Base-by-base conservation (phyloP, 2,797 vertebrate genomes). In the Garrulus glandarius region DNA sequence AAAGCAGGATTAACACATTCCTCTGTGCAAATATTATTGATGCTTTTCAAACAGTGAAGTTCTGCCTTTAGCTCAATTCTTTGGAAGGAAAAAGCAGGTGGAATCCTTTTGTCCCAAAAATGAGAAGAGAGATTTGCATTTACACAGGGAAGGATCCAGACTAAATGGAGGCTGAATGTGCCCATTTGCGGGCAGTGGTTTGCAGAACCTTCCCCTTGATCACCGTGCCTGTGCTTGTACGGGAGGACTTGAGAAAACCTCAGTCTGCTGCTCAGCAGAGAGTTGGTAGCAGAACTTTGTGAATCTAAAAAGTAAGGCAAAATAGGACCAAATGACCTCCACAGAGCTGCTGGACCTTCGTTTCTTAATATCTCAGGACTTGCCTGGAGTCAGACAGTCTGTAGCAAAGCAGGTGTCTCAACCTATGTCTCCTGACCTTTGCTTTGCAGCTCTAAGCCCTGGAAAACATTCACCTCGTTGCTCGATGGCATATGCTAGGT, bases 401-500 rank as follows among this genome's bases (percentile, higher is more conserved):
- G 39, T 5, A 43, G 41, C 44, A 86, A 61, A 65, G 39, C 19
- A 67, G 56, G 36, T 13, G 24, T 49, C 50, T 22, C 85, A 78
- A 8, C 17, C 21, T 7, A 9, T 12, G 13, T 29, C 21, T 88
- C n/a, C 49, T 36, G 27, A 17, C 16, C 1, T 2, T 16, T 63
- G 22, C 19, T 77, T 60, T 74, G 37, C 44, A 67, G 5, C 30
- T 50, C 49, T 10, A 34, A 75, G 29, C 27, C 30, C 49, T 64
- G 29, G 44, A 72, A 64, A 52, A 10, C 22, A 22, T 3, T 55
- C 23, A 17, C 15, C 23, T 37, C 0, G 0, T 9, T 39, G 59
- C 39, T 69, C 0, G 0, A 6, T 39, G 59, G 12, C 5, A 5
- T 5, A 1, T 5, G 6, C 10, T 15, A 6, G 12, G 44, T 16